Conservation (phyloP, 2,113 vertebrate genomes). For the Hepsetus odoe region DNA sequence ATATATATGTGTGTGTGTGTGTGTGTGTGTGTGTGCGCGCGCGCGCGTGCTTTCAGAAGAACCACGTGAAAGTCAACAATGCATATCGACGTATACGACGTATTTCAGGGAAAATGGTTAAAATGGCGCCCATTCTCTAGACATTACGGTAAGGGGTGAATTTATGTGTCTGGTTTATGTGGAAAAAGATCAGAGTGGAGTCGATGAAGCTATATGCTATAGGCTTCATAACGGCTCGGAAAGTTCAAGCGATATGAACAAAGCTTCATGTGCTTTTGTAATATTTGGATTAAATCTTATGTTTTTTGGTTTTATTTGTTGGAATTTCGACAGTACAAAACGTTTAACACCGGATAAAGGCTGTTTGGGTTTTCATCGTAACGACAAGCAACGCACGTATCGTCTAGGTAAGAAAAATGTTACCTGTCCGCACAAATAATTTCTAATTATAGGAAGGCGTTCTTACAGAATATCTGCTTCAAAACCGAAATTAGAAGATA, state of each 20-base stretch:
- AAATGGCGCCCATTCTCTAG: background rate
- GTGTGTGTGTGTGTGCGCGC: background rate
- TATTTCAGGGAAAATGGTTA: background rate
- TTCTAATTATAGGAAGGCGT: too few species aligned
- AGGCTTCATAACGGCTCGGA: background rate
- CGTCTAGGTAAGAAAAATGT: slow-evolving; percentile 39
- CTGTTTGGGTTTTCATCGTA: background rate
- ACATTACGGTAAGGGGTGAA: slow-evolving; percentile 65
- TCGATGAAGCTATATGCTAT: background rate
- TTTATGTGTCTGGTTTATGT: slow-evolving; percentile 54
- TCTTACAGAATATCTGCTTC: too few species aligned
- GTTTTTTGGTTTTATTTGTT: background rate
- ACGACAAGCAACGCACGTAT: slow-evolving; percentile 26
- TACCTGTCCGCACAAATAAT: background rate
- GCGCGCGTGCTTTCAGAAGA: background rate
- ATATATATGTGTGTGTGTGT: background rate
- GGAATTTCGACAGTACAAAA: slow-evolving; percentile 20
- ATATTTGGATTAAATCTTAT: slow-evolving; percentile 46
- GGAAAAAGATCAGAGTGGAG: slow-evolving; percentile 59
- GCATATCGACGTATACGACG: background rate
- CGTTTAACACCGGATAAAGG: slow-evolving; percentile 7
- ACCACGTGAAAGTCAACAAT: background rate
- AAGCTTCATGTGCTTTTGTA: background rate
- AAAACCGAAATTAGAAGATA: too few species aligned
- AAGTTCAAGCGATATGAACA: background rate